These are phyloP conservation scores for Peromyscus nudipes DNA, from an alignment of 2,797 vertebrate genomes.

Conservation along the genomic window DNA sequence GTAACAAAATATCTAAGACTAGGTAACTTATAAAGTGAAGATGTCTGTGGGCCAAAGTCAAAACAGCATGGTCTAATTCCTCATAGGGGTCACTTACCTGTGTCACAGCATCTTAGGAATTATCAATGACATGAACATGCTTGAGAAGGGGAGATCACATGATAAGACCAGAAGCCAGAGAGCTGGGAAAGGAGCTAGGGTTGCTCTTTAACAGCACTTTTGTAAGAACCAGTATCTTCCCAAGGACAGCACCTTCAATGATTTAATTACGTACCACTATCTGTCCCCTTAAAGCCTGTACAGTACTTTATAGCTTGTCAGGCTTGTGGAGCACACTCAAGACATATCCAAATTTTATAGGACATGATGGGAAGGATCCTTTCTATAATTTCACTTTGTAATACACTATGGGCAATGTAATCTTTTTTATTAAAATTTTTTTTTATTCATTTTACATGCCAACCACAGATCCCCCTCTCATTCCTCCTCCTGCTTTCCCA, in stretches of 20 bases:
- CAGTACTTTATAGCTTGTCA: neutral
- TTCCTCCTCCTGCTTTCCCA: too few relatives aligned
- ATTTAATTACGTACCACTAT: neutral
- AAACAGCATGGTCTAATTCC: neutral
- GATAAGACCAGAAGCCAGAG: neutral
- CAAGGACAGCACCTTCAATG: neutral
- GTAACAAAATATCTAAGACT: neutral
- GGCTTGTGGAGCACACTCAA: neutral
- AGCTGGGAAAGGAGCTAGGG: neutral
- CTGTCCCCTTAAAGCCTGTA: neutral
- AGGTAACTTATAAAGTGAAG: neutral
- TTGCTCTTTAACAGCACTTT: neutral
- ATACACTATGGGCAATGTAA: neutral
- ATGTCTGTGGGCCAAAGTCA: neutral
- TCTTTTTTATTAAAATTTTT: too few relatives aligned
- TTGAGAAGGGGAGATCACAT: neutral
- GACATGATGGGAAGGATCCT: neutral
- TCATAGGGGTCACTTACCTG: neutral
- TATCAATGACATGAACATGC: neutral
- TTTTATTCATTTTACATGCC: too few relatives aligned
- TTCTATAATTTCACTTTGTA: neutral
- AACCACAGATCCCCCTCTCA: too few relatives aligned
- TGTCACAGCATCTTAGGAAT: neutral
- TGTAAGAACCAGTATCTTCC: neutral
- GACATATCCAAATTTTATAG: neutral